phyloP scores from a whole-genome alignment of 2,113 vertebrate genomes.

The Phoxinus phoxinus region DNA sequence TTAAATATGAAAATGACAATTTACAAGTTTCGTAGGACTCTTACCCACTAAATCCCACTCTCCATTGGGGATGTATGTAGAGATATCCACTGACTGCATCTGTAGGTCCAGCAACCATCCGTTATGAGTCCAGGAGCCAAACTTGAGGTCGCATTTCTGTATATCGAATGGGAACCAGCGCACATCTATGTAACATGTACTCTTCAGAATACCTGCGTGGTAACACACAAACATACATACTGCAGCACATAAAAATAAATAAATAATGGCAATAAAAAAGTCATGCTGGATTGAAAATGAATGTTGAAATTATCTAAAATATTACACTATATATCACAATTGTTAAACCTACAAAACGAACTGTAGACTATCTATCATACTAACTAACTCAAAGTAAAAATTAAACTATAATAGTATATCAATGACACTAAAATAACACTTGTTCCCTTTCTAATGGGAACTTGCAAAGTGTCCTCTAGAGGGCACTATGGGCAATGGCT shows the following conservation, averaged over 20 bases:
- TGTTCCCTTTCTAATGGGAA: too few species aligned
- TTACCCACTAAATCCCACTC: slow-evolving; percentile 94
- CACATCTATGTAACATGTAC: slow-evolving; percentile 91
- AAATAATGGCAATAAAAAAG: neutral
- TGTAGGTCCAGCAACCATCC: slow-evolving; percentile 91
- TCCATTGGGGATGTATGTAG: slow-evolving; percentile 89
- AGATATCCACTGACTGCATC: slow-evolving; percentile 88
- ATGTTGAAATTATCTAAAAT: neutral
- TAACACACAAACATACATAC: slow-evolving; percentile 16
- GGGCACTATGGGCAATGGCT: neutral
- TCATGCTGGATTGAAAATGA: neutral
- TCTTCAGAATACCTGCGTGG: slow-evolving; percentile 78
- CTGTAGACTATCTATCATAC: neutral
- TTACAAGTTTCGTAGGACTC: slow-evolving; percentile 26
- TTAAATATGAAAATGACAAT: too few species aligned
- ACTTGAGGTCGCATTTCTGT: slow-evolving; percentile 91
- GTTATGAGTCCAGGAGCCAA: slow-evolving; percentile 91
- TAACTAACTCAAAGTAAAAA: too few species aligned
- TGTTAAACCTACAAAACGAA: neutral
- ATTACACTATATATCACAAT: neutral
- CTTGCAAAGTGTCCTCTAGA: too few species aligned
- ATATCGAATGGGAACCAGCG: slow-evolving; percentile 93
- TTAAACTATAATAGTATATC: too few species aligned
- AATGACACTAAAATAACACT: too few species aligned
- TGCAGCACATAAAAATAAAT: neutral